Conservation (phyloP, 2,113 vertebrate species). For the Calonectris borealis region DNA sequence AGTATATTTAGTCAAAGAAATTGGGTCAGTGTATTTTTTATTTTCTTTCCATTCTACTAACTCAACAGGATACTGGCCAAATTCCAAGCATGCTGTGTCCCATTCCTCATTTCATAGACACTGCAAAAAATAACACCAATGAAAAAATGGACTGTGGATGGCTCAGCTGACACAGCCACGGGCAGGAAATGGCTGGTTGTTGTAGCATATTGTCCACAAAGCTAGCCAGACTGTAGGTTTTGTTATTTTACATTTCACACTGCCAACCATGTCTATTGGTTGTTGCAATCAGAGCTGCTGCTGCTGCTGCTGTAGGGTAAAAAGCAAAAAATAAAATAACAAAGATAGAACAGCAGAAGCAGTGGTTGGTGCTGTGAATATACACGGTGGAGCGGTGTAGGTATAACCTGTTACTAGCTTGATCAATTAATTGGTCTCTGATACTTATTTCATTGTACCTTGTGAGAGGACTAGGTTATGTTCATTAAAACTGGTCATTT, state of each 20-base stretch:
- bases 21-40: slow-evolving; percentile 71
- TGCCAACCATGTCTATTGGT: slow-evolving; percentile 30
- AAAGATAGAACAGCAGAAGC: neutral
- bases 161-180: slow-evolving; percentile 54
- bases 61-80: slow-evolving; percentile 59
- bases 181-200: slow-evolving; percentile 55
- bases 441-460: neutral
- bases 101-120: slow-evolving; percentile 60
- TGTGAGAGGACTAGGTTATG: neutral
- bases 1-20: slow-evolving; percentile 56
- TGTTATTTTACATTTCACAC: slow-evolving; percentile 57
- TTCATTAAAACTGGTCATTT: slow-evolving; percentile 24
- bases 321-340: slow-evolving; percentile 5
- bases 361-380: neutral
- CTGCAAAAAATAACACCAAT: slow-evolving; percentile 10
- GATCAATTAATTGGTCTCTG: neutral
- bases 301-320: slow-evolving; percentile 12
- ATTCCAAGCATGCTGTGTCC: slow-evolving; percentile 64
- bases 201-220: slow-evolving; percentile 45
- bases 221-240: slow-evolving; percentile 34
- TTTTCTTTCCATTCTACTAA: slow-evolving; percentile 68
- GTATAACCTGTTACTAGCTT: neutral
- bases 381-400: neutral
- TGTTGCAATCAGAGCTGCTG: slow-evolving; percentile 29
- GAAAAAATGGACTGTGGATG: slow-evolving; percentile 54